Evolutionary conservation across 35 echinoderm and acorn worm genomes (phyloP).

Genomic region (Ptychodera flava): DNA sequence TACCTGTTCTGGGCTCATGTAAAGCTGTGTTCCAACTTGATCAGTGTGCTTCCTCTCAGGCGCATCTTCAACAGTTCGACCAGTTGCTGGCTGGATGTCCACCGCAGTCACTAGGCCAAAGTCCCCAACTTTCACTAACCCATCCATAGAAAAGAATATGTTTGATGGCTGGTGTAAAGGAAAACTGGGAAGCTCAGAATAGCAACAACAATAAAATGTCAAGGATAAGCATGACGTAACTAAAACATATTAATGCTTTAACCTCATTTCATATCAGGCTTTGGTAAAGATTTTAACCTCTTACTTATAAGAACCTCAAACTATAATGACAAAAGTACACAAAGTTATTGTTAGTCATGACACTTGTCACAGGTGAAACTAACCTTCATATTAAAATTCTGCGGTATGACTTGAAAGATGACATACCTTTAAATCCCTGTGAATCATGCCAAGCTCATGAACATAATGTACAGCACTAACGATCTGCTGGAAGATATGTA

Average conservation of each 20-base stretch:
- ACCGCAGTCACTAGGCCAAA: conserved; percentile 85
- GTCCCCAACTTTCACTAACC: conserved; percentile 71
- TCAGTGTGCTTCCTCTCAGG: conserved; percentile 37
- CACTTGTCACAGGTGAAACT: too few species aligned
- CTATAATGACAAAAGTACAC: too few species aligned
- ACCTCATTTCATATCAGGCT: too few species aligned
- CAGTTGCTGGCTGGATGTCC: conserved; percentile 32
- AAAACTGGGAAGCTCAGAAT: too few species aligned
- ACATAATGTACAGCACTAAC: conserved; percentile 68
- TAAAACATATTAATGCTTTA: too few species aligned
- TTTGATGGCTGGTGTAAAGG: conserved; percentile 58
- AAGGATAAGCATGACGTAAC: too few species aligned
- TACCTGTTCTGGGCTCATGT: conserved; percentile 89
- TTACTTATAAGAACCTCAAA: too few species aligned
- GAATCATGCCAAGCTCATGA: conserved; percentile 63
- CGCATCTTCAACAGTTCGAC: conserved; percentile 7
- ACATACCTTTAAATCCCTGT: conserved; percentile 73
- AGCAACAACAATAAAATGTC: too few species aligned
- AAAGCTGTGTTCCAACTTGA: conserved; percentile 82
- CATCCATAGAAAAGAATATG: conserved; percentile 77
- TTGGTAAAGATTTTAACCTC: too few species aligned
- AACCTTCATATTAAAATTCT: too few species aligned
- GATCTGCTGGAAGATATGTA: conserved; percentile 73
- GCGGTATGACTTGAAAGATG: too few species aligned
- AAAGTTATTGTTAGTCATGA: too few species aligned